Conservation (phyloP, 2,797 vertebrate genomes). For the Peromyscus attwateri region DNA sequence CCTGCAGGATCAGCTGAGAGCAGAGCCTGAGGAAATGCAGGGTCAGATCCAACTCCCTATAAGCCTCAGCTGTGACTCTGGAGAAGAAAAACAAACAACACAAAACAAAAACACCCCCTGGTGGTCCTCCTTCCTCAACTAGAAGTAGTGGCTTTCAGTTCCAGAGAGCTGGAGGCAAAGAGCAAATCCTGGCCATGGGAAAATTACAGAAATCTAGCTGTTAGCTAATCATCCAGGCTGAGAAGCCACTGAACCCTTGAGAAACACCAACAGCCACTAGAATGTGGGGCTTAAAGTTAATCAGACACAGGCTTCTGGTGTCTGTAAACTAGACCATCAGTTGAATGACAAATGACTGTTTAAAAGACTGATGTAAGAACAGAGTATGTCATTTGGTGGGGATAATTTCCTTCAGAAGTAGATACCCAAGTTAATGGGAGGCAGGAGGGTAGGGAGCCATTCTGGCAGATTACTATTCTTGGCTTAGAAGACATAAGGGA, state of each 20-base stretch:
- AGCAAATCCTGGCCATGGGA: slow-evolving; percentile 88
- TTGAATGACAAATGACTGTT: slow-evolving; percentile 48
- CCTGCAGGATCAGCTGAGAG: slow-evolving; percentile 68
- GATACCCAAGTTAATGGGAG: not conserved
- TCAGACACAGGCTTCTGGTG: slow-evolving; percentile 32
- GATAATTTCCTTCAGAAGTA: not conserved
- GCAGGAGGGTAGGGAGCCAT: too few species aligned
- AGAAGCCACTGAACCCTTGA: slow-evolving; percentile 75
- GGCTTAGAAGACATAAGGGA: not conserved
- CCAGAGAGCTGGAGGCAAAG: slow-evolving; percentile 82
- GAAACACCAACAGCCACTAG: slow-evolving; percentile 61
- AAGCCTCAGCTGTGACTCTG: slow-evolving; percentile 85
- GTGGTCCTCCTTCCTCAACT: not conserved
- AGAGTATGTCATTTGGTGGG: not conserved
- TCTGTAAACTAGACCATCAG: not conserved
- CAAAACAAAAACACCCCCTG: not conserved
- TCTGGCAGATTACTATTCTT: not conserved
- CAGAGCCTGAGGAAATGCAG: slow-evolving; percentile 75
- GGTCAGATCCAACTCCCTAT: slow-evolving; percentile 72
- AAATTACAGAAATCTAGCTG: slow-evolving; percentile 85
- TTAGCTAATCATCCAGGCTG: slow-evolving; percentile 84
- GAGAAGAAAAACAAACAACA: slow-evolving; percentile 81
- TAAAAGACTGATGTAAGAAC: slow-evolving; percentile 36
- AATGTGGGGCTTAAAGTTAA: slow-evolving; percentile 52
- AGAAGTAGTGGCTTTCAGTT: slow-evolving; percentile 85